These are phyloP conservation scores for Tinamus guttatus DNA, from an alignment of 2,113 vertebrate species.

Conservation along the genomic window DNA sequence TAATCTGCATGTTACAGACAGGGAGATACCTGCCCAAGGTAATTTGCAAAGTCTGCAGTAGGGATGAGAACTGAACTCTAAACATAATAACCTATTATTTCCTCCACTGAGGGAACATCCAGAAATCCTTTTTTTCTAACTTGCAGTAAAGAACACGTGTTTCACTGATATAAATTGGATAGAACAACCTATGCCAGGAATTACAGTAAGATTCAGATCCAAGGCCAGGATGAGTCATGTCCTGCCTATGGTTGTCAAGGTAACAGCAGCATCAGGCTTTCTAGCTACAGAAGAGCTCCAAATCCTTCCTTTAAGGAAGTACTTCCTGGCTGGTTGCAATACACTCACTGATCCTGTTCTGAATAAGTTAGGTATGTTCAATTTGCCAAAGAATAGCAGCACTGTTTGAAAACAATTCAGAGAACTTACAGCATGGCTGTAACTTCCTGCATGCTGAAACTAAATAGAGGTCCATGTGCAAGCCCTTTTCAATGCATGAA, in stretches of 20 bases:
- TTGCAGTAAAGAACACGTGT: not conserved
- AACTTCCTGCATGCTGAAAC: not conserved
- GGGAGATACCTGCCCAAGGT: not conserved
- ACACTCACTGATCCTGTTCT: not conserved
- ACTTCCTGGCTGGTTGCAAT: not conserved
- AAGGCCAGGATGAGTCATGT: not conserved
- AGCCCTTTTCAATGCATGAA: not conserved
- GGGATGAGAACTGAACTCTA: not conserved
- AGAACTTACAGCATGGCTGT: not conserved
- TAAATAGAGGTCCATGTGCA: not conserved
- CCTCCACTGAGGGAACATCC: not conserved
- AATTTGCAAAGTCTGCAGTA: not conserved
- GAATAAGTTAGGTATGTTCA: not conserved
- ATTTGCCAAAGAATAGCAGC: not conserved
- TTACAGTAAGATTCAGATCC: not conserved
- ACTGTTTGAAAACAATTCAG: not conserved
- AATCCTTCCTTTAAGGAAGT: not conserved
- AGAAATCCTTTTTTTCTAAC: not conserved
- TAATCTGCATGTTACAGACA: not conserved
- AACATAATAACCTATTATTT: not conserved
- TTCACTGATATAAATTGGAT: not conserved
- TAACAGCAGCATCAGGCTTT: not conserved
- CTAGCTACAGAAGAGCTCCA: not conserved
- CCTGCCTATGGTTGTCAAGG: not conserved
- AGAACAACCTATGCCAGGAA: not conserved